Evolutionary conservation across 2,888 invertebrate species (phyloP).

Genomic region (Unio pictorum): DNA sequence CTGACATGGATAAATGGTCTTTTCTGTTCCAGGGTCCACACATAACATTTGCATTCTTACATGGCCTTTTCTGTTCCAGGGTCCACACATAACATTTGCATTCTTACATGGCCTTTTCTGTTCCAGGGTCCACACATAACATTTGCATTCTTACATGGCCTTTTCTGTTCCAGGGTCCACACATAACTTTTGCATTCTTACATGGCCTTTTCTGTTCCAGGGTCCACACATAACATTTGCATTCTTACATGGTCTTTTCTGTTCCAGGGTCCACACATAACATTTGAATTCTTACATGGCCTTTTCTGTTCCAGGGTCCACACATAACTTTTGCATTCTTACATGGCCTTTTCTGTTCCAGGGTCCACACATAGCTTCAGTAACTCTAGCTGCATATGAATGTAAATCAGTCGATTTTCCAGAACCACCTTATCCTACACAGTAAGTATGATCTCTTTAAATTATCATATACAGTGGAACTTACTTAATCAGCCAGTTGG

Average conservation of each 20-base stretch:
- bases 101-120: neutral
- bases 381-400: conserved; percentile 98
- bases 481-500: neutral
- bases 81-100: neutral
- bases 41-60: neutral
- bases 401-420: conserved; percentile 96
- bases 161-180: neutral
- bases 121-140: too few relatives aligned
- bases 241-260: neutral
- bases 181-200: conserved; percentile 74
- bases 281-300: conserved; percentile 66
- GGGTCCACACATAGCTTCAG: conserved; percentile 99
- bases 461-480: too few relatives aligned
- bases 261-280: conserved; percentile 94
- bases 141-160: neutral
- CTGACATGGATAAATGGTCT: too few relatives aligned
- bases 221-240: conserved; percentile 95
- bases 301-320: conserved; percentile 80
- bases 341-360: conserved; percentile 40
- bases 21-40: too few relatives aligned
- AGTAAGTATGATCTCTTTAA: conserved; percentile 77
- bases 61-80: neutral
- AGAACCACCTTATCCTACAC: conserved; percentile 97
- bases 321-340: conserved; percentile 83
- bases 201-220: conserved; percentile 52